Base-by-base conservation (phyloP, 2,797 vertebrate genomes). In the Mionectes olivaceus region DNA sequence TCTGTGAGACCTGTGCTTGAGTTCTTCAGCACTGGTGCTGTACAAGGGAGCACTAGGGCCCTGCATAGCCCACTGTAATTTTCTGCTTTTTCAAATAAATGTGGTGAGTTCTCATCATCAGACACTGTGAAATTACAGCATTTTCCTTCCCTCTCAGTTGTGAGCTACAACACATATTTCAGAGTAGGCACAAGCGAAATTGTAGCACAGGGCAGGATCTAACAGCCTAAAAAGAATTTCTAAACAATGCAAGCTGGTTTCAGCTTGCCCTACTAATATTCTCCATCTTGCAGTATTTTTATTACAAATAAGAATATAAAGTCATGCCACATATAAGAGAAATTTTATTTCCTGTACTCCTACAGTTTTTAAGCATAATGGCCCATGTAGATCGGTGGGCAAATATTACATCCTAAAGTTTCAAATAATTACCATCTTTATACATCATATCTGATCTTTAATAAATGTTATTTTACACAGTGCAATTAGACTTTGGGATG, bases 401-500 rank as follows among this genome's bases (percentile, higher is more conserved):
- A 95, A 96, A 94, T 91, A 92, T 69, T 93, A 88, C 50, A 63
- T 91, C 81, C 85, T 95, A 76, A 93, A 89, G 84, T 97, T 95
- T 93, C 90, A 93, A 61, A 89, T 95, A 94, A 89, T 95, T 93
- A 75, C 75, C 76, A 52, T 87, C 70, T 94, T 85, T 94, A 88
- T 27, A 10, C 41, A 89, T 90, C 43, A 18, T 68, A 83, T 83
- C 85, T 93, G 61, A 86, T 92, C 91, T 73, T 79, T 91, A 88
- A 95, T 77, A 94, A 93, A 93, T 69, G 64, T 89, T 95, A 77
- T 95, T 96, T 96, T 89, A 73, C 43, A 79, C 43, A 81, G 33
- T 10, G 21, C 76, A 96, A 95, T 96, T 97, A 94, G 63, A 70
- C 33, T 75, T 71, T 71, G 78, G 84, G 93, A 91, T 39, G 41